Evolutionary conservation across 2,888 invertebrate genomes (phyloP).

Genomic region (Eupsilia transversa): DNA sequence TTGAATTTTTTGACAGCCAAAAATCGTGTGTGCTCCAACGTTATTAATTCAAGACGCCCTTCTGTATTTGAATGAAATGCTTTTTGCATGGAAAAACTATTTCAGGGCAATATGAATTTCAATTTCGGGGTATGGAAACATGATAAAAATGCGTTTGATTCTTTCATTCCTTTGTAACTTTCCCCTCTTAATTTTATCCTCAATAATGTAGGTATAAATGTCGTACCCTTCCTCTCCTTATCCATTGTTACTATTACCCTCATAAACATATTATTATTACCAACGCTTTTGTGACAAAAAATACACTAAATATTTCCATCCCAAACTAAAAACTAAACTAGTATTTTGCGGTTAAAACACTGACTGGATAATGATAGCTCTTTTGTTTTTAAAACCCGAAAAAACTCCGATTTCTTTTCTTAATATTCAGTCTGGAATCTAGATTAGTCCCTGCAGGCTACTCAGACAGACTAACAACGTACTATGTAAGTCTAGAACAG

Average conservation of each 20-base stretch:
- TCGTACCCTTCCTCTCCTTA: not conserved
- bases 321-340: not conserved
- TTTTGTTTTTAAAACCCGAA: not conserved
- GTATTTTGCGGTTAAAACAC: not conserved
- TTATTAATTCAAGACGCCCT: not conserved
- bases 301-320: not conserved
- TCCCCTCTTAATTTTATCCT: not conserved
- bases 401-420: not conserved
- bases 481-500: constrained; percentile 2
- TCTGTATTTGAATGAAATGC: not conserved
- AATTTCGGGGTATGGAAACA: not conserved
- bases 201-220: not conserved
- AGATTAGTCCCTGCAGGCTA: not conserved
- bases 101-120: not conserved
- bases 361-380: not conserved
- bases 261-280: not conserved
- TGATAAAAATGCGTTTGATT: constrained; percentile 7
- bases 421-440: not conserved
- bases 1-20: not conserved
- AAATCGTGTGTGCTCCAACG: not conserved
- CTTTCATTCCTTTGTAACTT: constrained; percentile 10
- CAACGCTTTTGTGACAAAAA: not conserved
- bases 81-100: not conserved
- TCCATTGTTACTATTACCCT: not conserved
- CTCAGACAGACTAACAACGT: constrained; percentile 7